A percentile compares a stretch with the other conserved stretches of the same genome.
These are phyloP conservation scores for Zosterops hypoxanthus DNA, from an alignment of 2,113 vertebrate species.

Conservation along the genomic window DNA sequence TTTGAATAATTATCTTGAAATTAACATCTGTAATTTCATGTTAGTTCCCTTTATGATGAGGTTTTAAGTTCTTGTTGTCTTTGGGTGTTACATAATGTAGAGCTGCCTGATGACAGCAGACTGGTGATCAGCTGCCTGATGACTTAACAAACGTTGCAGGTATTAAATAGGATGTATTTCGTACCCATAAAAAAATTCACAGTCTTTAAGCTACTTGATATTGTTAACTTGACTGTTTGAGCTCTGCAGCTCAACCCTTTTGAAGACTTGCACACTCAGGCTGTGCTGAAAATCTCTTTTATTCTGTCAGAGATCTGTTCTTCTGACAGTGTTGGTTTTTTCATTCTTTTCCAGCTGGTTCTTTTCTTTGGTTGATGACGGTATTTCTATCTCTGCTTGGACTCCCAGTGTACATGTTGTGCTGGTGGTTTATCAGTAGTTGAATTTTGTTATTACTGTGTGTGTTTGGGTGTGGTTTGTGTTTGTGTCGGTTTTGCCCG, in stretches of 20 bases:
- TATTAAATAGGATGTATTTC: neutral
- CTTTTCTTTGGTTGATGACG: neutral
- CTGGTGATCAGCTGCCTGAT: neutral
- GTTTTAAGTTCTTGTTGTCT: neutral
- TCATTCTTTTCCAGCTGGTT: neutral
- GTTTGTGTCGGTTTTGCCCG: neutral
- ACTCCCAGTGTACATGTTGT: fast-evolving
- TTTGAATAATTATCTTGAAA: neutral
- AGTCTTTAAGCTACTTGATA: neutral
- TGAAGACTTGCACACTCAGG: neutral
- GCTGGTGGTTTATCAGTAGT: neutral
- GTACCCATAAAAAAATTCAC: neutral
- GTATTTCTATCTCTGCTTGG: neutral
- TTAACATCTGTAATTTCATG: neutral
- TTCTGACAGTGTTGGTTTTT: neutral
- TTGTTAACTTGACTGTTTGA: neutral
- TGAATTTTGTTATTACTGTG: neutral
- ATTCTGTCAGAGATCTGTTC: neutral
- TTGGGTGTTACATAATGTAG: neutral
- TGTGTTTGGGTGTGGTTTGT: neutral
- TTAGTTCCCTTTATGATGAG: neutral
- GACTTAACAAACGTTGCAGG: neutral
- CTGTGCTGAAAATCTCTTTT: neutral
- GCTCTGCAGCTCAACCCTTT: neutral
- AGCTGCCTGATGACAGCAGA: neutral